phyloP scores from a whole-genome alignment of 1,140 invertebrate species.

The Halyomorpha halys region DNA sequence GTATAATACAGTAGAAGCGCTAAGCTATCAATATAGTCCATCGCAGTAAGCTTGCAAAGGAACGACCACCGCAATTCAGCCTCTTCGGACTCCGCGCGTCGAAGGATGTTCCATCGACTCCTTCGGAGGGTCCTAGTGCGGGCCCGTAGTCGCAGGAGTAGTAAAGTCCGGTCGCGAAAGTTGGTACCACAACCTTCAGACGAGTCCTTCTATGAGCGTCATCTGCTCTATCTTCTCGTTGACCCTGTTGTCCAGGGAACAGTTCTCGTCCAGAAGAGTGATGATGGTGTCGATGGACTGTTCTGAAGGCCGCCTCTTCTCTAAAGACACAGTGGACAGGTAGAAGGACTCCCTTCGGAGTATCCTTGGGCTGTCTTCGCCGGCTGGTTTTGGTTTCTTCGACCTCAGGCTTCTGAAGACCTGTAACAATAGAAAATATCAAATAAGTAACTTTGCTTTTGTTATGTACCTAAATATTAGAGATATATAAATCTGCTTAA shows the following conservation, averaged over 20 bases:
- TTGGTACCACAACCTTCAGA: background rate
- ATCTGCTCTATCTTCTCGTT: conserved; percentile 8
- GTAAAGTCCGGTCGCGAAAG: background rate
- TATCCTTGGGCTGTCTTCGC: conserved; percentile 1
- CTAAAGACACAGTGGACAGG: background rate
- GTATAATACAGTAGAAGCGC: background rate
- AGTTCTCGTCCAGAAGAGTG: background rate
- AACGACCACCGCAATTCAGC: background rate
- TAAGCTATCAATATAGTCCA: background rate
- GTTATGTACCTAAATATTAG: too few relatives aligned
- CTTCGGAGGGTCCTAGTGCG: background rate
- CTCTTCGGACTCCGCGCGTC: background rate
- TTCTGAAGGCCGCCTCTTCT: background rate
- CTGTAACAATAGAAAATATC: too few relatives aligned
- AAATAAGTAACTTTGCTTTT: too few relatives aligned
- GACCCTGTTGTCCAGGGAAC: background rate
- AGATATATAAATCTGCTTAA: too few relatives aligned
- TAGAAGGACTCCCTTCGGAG: conserved; percentile 10
- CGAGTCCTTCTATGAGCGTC: conserved; percentile 1
- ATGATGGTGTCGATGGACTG: background rate
- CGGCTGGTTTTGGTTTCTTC: background rate
- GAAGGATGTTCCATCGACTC: background rate
- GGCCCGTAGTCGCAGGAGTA: background rate
- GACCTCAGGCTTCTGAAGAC: background rate
- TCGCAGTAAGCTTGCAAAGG: background rate